A percentile compares a stretch with the other conserved stretches of the same genome.
Conservation (phyloP, 2,888 invertebrate species). For the Papilio gigon region DNA sequence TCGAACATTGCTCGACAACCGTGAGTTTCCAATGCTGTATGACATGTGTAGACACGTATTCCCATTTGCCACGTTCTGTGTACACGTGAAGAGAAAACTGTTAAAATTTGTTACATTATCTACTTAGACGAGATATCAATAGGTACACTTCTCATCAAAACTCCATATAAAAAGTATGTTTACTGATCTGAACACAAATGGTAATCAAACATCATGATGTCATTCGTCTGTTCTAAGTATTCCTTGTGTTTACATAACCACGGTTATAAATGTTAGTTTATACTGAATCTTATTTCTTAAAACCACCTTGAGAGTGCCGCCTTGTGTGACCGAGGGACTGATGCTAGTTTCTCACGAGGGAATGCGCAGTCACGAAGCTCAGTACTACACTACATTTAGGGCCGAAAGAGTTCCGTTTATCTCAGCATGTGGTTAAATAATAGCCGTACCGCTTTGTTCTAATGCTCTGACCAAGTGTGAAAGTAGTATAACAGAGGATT, state of each 20-base stretch:
- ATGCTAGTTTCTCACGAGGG: neutral
- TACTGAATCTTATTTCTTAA: conserved; percentile 26
- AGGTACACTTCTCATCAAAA: neutral
- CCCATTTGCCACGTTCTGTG: too few species aligned
- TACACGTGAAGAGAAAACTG: too few species aligned
- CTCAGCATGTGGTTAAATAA: neutral
- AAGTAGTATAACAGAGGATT: neutral
- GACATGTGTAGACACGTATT: too few species aligned
- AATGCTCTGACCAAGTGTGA: neutral
- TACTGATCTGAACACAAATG: neutral
- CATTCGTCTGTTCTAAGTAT: conserved; percentile 15
- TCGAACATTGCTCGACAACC: neutral
- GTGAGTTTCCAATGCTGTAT: too few species aligned
- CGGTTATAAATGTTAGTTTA: conserved; percentile 26
- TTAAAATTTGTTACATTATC: neutral
- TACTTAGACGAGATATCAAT: neutral
- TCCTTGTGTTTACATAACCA: conserved; percentile 22
- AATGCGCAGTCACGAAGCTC: neutral
- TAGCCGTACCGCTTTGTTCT: neutral
- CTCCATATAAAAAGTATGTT: neutral
- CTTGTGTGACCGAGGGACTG: neutral
- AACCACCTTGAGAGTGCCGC: conserved; percentile 22
- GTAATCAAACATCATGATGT: conserved; percentile 9
- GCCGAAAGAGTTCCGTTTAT: too few species aligned
- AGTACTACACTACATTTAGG: neutral